Conservation (phyloP, 2,113 vertebrate genomes). For the Sakesphorus luctuosus region DNA sequence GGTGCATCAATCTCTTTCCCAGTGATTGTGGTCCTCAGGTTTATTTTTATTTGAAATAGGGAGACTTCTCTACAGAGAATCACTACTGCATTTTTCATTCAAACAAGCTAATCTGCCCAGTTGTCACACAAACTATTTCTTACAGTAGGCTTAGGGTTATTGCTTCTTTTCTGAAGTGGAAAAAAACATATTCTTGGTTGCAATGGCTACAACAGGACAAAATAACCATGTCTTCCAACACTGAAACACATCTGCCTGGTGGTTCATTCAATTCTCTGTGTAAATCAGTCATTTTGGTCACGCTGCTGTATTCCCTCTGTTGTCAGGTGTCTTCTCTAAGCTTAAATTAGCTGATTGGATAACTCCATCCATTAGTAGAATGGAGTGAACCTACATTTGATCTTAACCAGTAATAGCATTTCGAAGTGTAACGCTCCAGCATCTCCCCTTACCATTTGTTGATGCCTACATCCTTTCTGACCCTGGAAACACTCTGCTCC, state of each 20-base stretch:
- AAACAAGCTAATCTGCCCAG: background rate
- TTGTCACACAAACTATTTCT: background rate
- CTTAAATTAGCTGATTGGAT: background rate
- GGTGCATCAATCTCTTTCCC: background rate
- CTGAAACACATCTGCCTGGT: background rate
- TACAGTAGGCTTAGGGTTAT: background rate
- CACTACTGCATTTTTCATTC: background rate
- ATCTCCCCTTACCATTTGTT: background rate
- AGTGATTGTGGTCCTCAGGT: background rate
- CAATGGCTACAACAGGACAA: background rate
- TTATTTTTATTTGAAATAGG: background rate
- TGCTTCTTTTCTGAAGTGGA: background rate
- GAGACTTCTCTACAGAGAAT: background rate
- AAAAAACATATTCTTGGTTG: background rate
- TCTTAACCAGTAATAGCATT: background rate
- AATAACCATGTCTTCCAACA: background rate
- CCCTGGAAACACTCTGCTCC: background rate
- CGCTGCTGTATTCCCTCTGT: no score
- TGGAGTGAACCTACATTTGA: background rate
- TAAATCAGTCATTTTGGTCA: background rate
- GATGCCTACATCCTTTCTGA: background rate
- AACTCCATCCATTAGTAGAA: background rate
- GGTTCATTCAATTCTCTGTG: background rate
- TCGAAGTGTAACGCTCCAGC: background rate
- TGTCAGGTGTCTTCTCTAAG: background rate